Conservation (phyloP, 2,888 invertebrate genomes). For the Rhogogaster chlorosoma region DNA sequence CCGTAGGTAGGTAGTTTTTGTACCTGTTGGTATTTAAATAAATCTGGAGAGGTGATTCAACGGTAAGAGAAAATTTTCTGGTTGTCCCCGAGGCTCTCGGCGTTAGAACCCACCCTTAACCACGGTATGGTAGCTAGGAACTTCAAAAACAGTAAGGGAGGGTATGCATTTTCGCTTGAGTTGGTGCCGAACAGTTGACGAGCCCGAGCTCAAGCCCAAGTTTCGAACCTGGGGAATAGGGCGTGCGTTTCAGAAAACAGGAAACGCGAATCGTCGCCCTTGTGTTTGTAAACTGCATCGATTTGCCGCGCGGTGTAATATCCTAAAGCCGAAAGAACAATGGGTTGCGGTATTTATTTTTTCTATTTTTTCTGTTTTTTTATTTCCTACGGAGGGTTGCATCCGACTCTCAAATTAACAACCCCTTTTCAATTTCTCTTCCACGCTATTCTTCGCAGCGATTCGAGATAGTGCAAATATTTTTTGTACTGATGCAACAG, state of each 20-base stretch:
- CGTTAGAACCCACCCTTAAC: slow-evolving; percentile 36
- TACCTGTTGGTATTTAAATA: background rate
- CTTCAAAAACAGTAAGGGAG: slow-evolving; percentile 59
- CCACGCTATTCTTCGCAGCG: background rate
- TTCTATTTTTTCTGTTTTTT: background rate
- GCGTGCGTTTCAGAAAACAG: slow-evolving; percentile 44
- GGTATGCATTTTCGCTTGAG: slow-evolving; percentile 45
- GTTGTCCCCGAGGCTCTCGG: slow-evolving; percentile 12
- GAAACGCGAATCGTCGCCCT: slow-evolving; percentile 54
- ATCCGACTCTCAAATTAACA: slow-evolving; percentile 15
- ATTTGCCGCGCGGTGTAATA: slow-evolving; percentile 59
- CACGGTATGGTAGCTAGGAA: slow-evolving; percentile 42
- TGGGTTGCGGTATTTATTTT: slow-evolving; percentile 2
- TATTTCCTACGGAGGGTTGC: background rate
- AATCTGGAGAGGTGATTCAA: slow-evolving; percentile 12
- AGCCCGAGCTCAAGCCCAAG: slow-evolving; percentile 15
- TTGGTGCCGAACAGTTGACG: slow-evolving; percentile 54
- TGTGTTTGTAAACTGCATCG: slow-evolving; percentile 68
- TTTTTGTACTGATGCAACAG: background rate
- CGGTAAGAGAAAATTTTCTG: slow-evolving; percentile 19
- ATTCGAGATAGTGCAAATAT: slow-evolving; percentile 10
- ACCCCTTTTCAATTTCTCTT: slow-evolving; percentile 10
- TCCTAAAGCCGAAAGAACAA: slow-evolving; percentile 30
- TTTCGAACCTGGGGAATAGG: background rate
- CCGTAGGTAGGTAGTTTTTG: too few species aligned